Evolutionary conservation across 2,113 vertebrate genomes (phyloP), one percentile per base, ranked within the genome.

Genomic region (Hiodon alosoides): DNA sequence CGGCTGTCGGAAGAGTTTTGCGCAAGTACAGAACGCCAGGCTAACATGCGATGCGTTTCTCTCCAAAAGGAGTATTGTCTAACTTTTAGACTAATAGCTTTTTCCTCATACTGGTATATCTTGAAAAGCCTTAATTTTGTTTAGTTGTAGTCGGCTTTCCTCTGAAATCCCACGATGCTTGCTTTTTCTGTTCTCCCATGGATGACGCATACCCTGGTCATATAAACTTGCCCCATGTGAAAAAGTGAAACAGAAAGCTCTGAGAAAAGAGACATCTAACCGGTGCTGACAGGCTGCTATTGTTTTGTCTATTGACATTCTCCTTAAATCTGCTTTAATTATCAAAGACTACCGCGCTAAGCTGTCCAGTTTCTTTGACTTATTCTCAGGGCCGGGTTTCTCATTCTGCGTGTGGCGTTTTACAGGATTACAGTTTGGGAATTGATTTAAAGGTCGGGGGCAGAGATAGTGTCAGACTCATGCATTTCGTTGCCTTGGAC

Each of bases 361-460:
- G 53, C 54, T 51, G 5, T 14, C 48, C 31, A 59, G 71, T 59
- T 72, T 72, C 74, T 79, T 73, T 73, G 76, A 76, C 86, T 85
- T 11, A 52, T 16, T 51, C 54, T 5, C 50, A 31, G 54, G 72
- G 60, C 6, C 16, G 17, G 55, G 7, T 59, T 54, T 16, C 10
- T 48, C 57, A 31, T 31, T 31, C 10, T 62, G 53, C 13, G 8
- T 67, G 53, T 54, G 47, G 57, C 7, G 83, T 82, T 83, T 83
- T 79, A 81, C 86, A 83, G 85, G 85, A 87, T 90, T 85, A 87
- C 75, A 79, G 76, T 85, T 83, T 82, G 86, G 84, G 85, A 85
- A 69, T 58, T 75, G 83, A 83, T 87, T 76, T 87, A 87, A 86
- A 87, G 83, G 83, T 79, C 82, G 82, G 83, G 82, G 81, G 80